Evolutionary conservation across 2,113 vertebrate genomes (phyloP), one percentile per base, ranked within the genome.

Genomic region (Eretmochelys imbricata): DNA sequence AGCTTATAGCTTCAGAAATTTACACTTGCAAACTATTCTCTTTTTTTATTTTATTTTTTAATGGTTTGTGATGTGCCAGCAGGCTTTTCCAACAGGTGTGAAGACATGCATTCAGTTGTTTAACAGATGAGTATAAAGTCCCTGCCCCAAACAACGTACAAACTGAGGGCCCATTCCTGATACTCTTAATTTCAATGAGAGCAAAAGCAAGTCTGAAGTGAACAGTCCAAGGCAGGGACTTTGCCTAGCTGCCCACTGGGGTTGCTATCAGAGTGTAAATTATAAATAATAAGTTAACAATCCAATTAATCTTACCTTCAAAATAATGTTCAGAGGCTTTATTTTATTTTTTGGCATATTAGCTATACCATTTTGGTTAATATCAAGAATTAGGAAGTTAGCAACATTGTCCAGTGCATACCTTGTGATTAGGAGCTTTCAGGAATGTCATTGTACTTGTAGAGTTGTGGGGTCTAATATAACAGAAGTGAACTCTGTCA

Each of bases 401-500:
- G 84, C n/a, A 3, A 0, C 24, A 31, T 11, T 82, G 3, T 29
- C 38, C 84, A 38, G 48, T 50, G 4, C 50, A 62, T 14, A 27
- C 9, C 24, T 94, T 88, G 62, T 89, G 35, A 12, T 80, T 51
- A 65, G 46, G 51, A 82, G 80, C 25, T 86, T 91, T 91, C 53
- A 19, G 55, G 38, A 42, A 10, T 1, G 0, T 25, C 2, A 0
- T 59, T 85, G 20, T 49, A 31, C 35, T 62, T 6, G 53, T 72
- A 31, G 51, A 89, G 46, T 10, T 12, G 10, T 80, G 51, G 31
- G 80, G 10, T 46, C 38, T 76, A 25, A n/a, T 46, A 25, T 42
- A 46, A 46, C 10, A 13, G 72, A 80, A 88, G 81, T 42, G 62
- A 50, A 31, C 75, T 87, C 38, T 80, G 62, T 93, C 62, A 84